phyloP scores from a whole-genome alignment of 2,888 invertebrate genomes.

The Ochropleura leucogaster region DNA sequence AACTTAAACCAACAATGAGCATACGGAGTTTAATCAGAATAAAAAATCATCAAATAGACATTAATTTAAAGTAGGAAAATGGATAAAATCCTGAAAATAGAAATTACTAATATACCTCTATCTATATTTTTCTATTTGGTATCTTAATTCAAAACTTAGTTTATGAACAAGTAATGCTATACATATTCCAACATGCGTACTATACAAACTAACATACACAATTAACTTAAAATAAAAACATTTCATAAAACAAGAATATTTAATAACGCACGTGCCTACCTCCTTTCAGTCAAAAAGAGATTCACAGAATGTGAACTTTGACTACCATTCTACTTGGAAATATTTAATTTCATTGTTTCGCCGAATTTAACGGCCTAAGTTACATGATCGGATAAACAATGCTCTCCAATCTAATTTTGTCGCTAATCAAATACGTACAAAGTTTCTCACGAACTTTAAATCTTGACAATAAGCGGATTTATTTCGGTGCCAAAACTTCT shows the following conservation, averaged over 20 bases:
- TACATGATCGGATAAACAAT: constrained; percentile 38
- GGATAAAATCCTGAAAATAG: not conserved
- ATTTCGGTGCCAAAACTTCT: constrained; percentile 34
- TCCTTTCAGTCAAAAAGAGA: constrained; percentile 17
- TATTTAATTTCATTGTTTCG: constrained; percentile 31
- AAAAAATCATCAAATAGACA: not conserved
- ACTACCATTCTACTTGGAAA: constrained; percentile 22
- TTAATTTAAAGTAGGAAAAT: not conserved
- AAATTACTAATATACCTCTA: not conserved
- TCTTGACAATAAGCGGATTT: constrained; percentile 39
- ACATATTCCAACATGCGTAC: not conserved
- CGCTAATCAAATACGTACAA: constrained; percentile 37
- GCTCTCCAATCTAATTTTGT: constrained; percentile 27
- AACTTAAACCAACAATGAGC: not conserved
- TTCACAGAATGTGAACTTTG: constrained; percentile 17
- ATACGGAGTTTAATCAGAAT: not conserved
- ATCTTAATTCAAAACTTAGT: not conserved
- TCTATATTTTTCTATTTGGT: too few relatives aligned
- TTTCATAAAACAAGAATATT: constrained; percentile 8
- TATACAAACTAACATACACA: not conserved
- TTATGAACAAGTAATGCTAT: not conserved
- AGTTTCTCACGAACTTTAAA: constrained; percentile 36
- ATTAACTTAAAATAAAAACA: not conserved
- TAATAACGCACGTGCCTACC: constrained; percentile 3
- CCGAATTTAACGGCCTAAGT: constrained; percentile 5